Evolutionary conservation across 1,140 invertebrate genomes (phyloP).

Genomic region (Anagrus nilaparvatae): DNA sequence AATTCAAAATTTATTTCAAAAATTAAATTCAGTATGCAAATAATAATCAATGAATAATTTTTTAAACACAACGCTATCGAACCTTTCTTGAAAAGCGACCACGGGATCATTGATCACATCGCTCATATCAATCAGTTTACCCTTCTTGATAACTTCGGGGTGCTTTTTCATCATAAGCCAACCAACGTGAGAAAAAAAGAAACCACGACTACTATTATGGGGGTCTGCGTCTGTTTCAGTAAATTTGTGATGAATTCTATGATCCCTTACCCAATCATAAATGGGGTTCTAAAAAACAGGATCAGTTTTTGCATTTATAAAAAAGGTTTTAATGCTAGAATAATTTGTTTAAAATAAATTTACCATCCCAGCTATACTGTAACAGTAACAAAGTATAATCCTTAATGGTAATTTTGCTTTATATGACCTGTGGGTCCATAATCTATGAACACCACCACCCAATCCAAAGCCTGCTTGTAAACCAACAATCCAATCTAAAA

Average conservation of each 20-base stretch:
- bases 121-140: slow-evolving; percentile 62
- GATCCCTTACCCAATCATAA: slow-evolving; percentile 65
- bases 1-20: slow-evolving; percentile 10
- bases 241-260: slow-evolving; percentile 83
- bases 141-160: slow-evolving; percentile 65
- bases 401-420: slow-evolving; percentile 14
- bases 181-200: slow-evolving; percentile 86
- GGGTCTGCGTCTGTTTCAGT: slow-evolving; percentile 85
- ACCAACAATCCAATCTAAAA: slow-evolving; percentile 4
- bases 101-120: slow-evolving; percentile 70
- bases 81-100: slow-evolving; percentile 61
- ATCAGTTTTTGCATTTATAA: too few relatives aligned
- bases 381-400: slow-evolving; percentile 12
- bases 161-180: slow-evolving; percentile 83
- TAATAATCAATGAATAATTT: slow-evolving; percentile 7
- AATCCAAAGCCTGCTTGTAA: slow-evolving; percentile 11
- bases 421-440: slow-evolving; percentile 16
- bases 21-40: neutral
- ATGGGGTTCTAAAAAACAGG: slow-evolving; percentile 45
- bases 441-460: slow-evolving; percentile 13
- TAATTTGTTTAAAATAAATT: too few relatives aligned
- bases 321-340: too few relatives aligned
- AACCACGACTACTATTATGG: slow-evolving; percentile 75
- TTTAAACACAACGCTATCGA: slow-evolving; percentile 43
- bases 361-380: slow-evolving; percentile 14